These are phyloP conservation scores for Armadillidium nasatum DNA, from an alignment of 1,140 invertebrate genomes.

Conservation along the genomic window DNA sequence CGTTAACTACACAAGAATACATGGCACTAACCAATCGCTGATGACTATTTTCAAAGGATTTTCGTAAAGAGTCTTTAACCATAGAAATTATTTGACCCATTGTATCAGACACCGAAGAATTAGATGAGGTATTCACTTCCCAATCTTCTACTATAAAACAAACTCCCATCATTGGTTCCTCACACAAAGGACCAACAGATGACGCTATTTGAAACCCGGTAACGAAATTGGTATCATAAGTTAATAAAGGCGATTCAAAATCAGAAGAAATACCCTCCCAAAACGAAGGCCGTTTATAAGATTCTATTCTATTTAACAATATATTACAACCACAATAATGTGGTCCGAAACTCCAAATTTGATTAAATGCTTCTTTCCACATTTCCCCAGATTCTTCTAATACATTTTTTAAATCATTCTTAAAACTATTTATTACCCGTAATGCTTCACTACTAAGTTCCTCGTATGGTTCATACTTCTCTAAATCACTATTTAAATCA, in stretches of 20 bases:
- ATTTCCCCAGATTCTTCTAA: conserved; percentile 55
- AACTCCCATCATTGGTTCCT: conserved; percentile 93
- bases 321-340: conserved; percentile 83
- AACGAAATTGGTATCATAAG: conserved; percentile 72
- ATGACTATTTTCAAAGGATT: conserved; percentile 80
- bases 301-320: conserved; percentile 61
- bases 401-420: conserved; percentile 59
- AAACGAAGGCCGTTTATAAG: conserved; percentile 34
- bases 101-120: conserved; percentile 29
- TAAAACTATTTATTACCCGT: conserved; percentile 60
- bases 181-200: conserved; percentile 82
- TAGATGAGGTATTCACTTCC: conserved; percentile 51
- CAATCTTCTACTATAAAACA: conserved; percentile 83
- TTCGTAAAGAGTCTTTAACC: conserved; percentile 80
- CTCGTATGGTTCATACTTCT: too few relatives aligned
- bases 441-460: conserved; percentile 51
- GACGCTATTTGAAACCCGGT: conserved; percentile 93
- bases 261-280: conserved; percentile 30
- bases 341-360: conserved; percentile 89
- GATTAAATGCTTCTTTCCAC: conserved; percentile 54
- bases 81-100: conserved; percentile 79
- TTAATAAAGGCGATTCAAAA: conserved; percentile 36
- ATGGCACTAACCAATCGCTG: conserved; percentile 92
- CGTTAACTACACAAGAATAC: conserved; percentile 90
- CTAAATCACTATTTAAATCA: too few relatives aligned